phyloP scores from a whole-genome alignment of 2,888 invertebrate species.

The Heliconius erato region DNA sequence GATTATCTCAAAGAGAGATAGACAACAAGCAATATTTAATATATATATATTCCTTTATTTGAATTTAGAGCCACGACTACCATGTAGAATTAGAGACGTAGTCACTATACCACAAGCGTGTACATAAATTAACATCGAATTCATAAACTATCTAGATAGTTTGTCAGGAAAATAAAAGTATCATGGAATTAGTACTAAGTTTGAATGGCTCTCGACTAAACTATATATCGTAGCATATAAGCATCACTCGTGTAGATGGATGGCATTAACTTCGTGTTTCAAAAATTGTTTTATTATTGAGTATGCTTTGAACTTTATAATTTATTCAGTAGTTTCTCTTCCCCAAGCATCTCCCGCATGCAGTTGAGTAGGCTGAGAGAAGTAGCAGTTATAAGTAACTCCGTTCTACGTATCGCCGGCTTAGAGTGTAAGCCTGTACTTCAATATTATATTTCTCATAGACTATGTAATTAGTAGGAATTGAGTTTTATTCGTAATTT shows the following conservation, averaged over 20 bases:
- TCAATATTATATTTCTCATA: no score
- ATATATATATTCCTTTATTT: not conserved
- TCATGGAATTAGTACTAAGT: not conserved
- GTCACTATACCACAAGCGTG: not conserved
- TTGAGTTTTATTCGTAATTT: no score
- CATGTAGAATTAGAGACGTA: not conserved
- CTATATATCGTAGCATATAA: not conserved
- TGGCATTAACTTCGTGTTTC: not conserved
- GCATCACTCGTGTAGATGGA: slow-evolving; percentile 1
- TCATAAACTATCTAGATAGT: not conserved
- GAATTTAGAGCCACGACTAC: not conserved
- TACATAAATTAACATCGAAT: not conserved
- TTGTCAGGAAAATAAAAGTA: not conserved
- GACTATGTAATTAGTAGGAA: no score
- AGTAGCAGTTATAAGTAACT: no score
- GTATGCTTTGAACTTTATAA: not conserved
- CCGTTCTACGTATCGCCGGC: no score
- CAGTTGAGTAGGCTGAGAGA: no score
- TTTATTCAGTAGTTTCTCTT: not conserved
- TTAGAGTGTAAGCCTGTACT: no score
- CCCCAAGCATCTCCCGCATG: no score
- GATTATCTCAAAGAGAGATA: no score
- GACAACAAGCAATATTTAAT: not conserved
- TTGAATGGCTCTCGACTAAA: not conserved
- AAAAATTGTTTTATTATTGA: not conserved